Conservation (phyloP, 2,888 invertebrate species). For the Oxycera nigricornis region DNA sequence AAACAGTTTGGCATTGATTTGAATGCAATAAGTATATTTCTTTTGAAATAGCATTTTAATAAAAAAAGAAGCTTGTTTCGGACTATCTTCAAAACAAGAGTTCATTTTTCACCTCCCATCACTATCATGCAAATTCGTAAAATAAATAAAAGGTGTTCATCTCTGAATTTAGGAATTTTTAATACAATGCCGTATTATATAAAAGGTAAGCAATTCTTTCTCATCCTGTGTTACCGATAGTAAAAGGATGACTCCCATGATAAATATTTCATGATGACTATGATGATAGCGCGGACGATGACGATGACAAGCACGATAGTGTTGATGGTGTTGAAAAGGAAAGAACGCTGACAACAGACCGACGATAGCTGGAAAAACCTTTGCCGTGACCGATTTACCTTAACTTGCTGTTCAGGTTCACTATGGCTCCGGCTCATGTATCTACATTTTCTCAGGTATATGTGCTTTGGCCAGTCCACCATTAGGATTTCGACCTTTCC, state of each 20-base stretch:
- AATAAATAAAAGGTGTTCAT: too few species aligned
- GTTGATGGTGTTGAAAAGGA: neutral
- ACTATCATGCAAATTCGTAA: too few species aligned
- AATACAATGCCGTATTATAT: too few species aligned
- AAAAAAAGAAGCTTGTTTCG: too few species aligned
- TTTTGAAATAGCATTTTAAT: too few species aligned
- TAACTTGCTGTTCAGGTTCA: neutral
- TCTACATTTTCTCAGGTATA: neutral
- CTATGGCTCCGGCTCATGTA: neutral
- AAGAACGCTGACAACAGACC: neutral
- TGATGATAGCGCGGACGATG: conserved; percentile 5
- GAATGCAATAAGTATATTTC: too few species aligned
- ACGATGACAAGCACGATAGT: neutral
- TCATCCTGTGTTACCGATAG: neutral
- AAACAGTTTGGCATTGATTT: too few species aligned
- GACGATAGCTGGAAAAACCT: neutral
- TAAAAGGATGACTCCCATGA: neutral
- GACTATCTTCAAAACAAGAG: too few species aligned
- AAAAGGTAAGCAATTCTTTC: too few species aligned
- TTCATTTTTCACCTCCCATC: too few species aligned
- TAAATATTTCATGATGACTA: conserved; percentile 35
- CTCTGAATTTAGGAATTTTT: too few species aligned
- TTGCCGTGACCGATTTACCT: neutral
- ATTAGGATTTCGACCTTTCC: conserved; percentile 37
- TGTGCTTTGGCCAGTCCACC: neutral